Base-by-base conservation (phyloP, 1,140 invertebrate genomes). In the Diachasmimorpha longicaudata region DNA sequence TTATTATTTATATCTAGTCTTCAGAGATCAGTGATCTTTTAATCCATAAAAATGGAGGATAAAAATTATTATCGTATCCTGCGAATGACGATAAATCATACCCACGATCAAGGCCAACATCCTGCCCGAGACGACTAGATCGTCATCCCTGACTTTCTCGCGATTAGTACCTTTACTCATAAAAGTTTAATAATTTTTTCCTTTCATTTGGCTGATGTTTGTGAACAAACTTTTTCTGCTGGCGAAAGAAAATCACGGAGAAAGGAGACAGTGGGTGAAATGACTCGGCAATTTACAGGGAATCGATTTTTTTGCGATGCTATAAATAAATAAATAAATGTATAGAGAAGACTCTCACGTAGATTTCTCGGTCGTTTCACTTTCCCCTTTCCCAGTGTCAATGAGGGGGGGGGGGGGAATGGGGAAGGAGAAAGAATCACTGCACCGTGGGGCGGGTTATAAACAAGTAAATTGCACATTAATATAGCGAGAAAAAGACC, bases 311-410 rank as follows among this genome's bases (percentile, higher is more conserved):
- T 31, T 31, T 63, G 4, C 13, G 19, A 63, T 13, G 48, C 14
- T n/a, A n/a, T n/a, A 14, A 16, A 55, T 25, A 63, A 63, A 63
- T 31, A 63, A 31, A 63, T 14, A 63, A 31, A 63, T 63, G 31
- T 31, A 6, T 6, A 31, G 31, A 2, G 58, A 13, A 63, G 21
- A 25, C 19, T 63, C 48, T 21, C 48, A 19, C 48, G 14, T 16
- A 19, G 48, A 31, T 69, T 66, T 72, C 70, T 79, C 67, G 76
- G 73, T 69, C 66, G 79, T 19, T 74, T 80, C 79, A 77, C 77
- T 67, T 76, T 83, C 82, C 81, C 81, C 80, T 81, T 82, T 77
- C 75, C 14, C 78, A 37, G 36, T 36, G 44, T 37, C 48, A 68
- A 63, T 63, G 69, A 80, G 75, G 76, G 71, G 63, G n/a, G 19